Conservation (phyloP, 2,797 vertebrate species). For the Sebastes aleutianus region DNA sequence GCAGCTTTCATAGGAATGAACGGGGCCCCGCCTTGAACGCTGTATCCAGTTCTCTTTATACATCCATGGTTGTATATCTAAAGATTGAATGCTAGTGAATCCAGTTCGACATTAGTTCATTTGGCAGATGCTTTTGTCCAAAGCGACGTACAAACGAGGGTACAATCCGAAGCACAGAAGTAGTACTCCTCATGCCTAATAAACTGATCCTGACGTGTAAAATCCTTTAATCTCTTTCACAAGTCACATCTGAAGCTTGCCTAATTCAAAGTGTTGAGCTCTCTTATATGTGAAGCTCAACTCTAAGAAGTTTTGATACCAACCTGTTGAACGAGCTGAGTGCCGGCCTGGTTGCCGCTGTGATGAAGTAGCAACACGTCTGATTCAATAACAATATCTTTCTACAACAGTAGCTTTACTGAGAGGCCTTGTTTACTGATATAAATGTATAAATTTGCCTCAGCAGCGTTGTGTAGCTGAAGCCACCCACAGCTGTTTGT, state of each 20-base stretch:
- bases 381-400: conserved; percentile 17
- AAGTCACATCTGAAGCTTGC: neutral
- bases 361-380: conserved; percentile 26
- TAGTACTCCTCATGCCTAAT: neutral
- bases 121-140: too few species aligned
- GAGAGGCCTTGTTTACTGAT: conserved; percentile 51
- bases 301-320: neutral
- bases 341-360: neutral
- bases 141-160: neutral
- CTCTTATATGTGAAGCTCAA: neutral
- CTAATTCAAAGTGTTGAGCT: neutral
- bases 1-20: too few species aligned
- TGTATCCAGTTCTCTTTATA: too few species aligned
- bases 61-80: too few species aligned
- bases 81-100: too few species aligned
- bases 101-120: too few species aligned
- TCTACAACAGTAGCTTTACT: conserved; percentile 23
- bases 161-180: neutral
- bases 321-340: neutral
- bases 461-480: conserved; percentile 14
- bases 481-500: conserved; percentile 59
- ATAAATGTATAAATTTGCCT: conserved; percentile 52
- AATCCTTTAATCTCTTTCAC: neutral
- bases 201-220: neutral
- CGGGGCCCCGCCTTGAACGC: too few species aligned